Evolutionary conservation across 2,888 invertebrate species (phyloP), one percentile per base, ranked within the genome.

Genomic region (Lutraria lutraria): DNA sequence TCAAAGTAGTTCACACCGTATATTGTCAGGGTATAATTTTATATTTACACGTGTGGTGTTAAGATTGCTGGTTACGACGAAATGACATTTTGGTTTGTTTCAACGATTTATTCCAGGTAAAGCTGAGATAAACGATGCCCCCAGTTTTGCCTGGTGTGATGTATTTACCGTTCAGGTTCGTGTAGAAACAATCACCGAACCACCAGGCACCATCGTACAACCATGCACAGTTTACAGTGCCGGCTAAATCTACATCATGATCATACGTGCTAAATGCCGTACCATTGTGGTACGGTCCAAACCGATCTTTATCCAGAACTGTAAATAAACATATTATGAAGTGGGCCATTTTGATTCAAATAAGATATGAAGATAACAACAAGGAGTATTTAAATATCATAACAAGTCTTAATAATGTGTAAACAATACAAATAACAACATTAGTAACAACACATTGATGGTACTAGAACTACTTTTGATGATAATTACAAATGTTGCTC

Each of bases 211-310:
- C 43, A 81, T 52, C 52, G 52, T 25, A 25, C 15, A 15, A 15
- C 25, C 12, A 52, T 25, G 81, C 81, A 81, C 81, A 68, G 25
- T 68, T 68, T 0, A 16, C 16, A 25, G n/a, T 25, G 63, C 25
- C 19, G 81, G 1, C 53, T 8, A 8, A 43, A 53, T 53, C 53
- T n/a, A 68, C 63, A 25, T 19, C 25, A n/a, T 25, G 43, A 81
- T 81, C 81, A n/a, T 25, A 25, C 4, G 81, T 25, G 15, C 52
- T 52, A 52, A 81, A 81, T 15, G 21, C 15, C 3, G 12, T 21
- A 53, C 81, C 81, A 43, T 81, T 81, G 53, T 53, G 21, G n/a
- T 81, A n/a, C 19, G 43, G 53, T 15, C 43, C 25, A n/a, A 68
- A 68, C n/a, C 63, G 3, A 25, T 68, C 6, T 6, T 25, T 12